phyloP scores from a whole-genome alignment of 2,113 vertebrate species.

The Mesembrinibis cayennensis region DNA sequence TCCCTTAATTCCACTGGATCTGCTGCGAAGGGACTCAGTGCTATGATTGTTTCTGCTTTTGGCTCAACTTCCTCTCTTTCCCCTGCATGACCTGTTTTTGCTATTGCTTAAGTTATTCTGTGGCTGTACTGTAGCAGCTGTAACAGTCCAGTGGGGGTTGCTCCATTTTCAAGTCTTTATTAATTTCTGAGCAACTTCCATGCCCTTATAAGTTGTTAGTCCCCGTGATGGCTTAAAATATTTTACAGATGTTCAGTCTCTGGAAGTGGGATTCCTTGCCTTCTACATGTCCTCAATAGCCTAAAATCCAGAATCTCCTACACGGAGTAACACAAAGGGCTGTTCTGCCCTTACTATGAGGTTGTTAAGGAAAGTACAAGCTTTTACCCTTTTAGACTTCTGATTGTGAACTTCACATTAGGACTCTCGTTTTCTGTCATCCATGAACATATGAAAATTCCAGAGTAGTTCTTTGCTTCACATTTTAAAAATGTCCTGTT shows the following conservation, averaged over 20 bases:
- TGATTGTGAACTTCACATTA: conserved; percentile 66
- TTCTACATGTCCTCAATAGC: background rate
- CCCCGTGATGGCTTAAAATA: background rate
- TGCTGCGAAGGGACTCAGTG: background rate
- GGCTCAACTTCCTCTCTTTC: conserved; percentile 25
- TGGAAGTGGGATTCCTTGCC: background rate
- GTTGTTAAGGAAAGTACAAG: conserved; percentile 12
- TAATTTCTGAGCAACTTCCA: background rate
- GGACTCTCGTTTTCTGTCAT: conserved; percentile 65
- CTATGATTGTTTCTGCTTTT: background rate
- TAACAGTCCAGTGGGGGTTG: background rate
- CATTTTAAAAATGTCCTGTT: conserved; percentile 71
- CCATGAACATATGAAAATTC: conserved; percentile 75
- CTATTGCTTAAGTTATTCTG: background rate
- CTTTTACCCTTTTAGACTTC: conserved; percentile 67
- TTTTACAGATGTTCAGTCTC: background rate
- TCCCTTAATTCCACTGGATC: background rate
- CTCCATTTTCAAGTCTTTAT: background rate
- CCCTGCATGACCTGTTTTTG: background rate
- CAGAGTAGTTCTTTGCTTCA: conserved; percentile 76
- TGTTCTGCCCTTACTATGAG: background rate
- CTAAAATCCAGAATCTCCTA: background rate
- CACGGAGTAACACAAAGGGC: background rate
- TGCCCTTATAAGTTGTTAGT: background rate
- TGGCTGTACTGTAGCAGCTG: background rate